Percentiles rank a stretch among this genome's conserved stretches.
These are phyloP conservation scores for Prenolepis imparis DNA, from an alignment of 2,888 invertebrate species.

Conservation along the genomic window DNA sequence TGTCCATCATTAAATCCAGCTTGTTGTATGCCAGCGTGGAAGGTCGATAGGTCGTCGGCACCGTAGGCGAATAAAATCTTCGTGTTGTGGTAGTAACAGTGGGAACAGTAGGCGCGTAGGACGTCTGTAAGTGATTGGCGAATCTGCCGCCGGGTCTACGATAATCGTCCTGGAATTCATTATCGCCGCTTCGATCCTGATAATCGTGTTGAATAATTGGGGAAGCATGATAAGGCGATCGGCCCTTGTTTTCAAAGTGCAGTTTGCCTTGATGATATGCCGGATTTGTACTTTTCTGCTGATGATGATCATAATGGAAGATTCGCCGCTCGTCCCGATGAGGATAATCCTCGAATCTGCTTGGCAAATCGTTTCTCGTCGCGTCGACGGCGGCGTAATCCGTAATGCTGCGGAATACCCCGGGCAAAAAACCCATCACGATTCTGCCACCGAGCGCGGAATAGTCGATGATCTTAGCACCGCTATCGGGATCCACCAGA, in stretches of 20 bases:
- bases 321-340: slow-evolving; percentile 51
- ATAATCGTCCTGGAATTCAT: slow-evolving; percentile 32
- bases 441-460: slow-evolving; percentile 28
- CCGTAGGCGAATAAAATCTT: slow-evolving; percentile 82
- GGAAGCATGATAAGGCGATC: slow-evolving; percentile 72
- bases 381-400: slow-evolving; percentile 54
- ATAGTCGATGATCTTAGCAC: slow-evolving; percentile 67
- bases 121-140: slow-evolving; percentile 77
- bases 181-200: not conserved
- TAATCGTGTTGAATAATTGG: slow-evolving; percentile 69
- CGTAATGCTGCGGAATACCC: slow-evolving; percentile 34
- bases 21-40: slow-evolving; percentile 77
- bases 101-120: slow-evolving; percentile 83
- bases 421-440: slow-evolving; percentile 21
- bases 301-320: slow-evolving; percentile 66
- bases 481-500: slow-evolving; percentile 72
- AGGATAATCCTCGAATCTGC: slow-evolving; percentile 69
- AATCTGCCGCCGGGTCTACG: slow-evolving; percentile 60
- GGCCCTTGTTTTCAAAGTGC: slow-evolving; percentile 61
- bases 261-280: slow-evolving; percentile 67
- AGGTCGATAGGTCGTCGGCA: slow-evolving; percentile 79
- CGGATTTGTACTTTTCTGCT: slow-evolving; percentile 48
- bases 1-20: slow-evolving; percentile 78
- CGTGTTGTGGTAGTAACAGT: slow-evolving; percentile 82
- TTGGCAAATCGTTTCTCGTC: slow-evolving; percentile 74